These are phyloP conservation scores for Papilio machaon DNA, from an alignment of 1,140 invertebrate genomes.

Conservation along the genomic window DNA sequence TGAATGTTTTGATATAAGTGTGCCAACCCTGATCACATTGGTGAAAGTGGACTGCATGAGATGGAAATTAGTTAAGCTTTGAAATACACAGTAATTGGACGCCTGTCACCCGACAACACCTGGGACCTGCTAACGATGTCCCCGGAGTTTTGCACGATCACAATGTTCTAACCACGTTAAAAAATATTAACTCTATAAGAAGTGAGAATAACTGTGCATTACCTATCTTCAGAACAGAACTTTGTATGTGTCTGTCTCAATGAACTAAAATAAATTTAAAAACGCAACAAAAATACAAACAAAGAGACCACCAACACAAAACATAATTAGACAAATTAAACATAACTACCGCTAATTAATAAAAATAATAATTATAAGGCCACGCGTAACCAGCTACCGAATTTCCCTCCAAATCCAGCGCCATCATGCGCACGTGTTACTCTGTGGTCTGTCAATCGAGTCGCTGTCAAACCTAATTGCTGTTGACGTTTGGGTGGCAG, in stretches of 20 bases:
- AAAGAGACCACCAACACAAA: background rate
- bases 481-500: conserved; percentile 3
- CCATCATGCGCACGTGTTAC: conserved; percentile 43
- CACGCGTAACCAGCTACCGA: background rate
- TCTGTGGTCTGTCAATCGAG: conserved; percentile 47
- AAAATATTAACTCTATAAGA: background rate
- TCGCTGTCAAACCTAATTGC: background rate
- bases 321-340: background rate
- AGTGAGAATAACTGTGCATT: too few species aligned
- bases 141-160: background rate
- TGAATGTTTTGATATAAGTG: too few species aligned
- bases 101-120: conserved; percentile 23
- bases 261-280: too few species aligned
- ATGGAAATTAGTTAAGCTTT: conserved; percentile 33
- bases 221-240: too few species aligned
- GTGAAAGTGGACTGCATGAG: conserved; percentile 32
- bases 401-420: conserved; percentile 32
- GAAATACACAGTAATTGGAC: conserved; percentile 30
- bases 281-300: background rate
- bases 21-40: conserved; percentile 22
- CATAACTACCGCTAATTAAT: background rate
- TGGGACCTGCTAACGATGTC: conserved; percentile 20
- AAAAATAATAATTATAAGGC: conserved; percentile 8
- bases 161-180: background rate
- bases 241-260: too few species aligned